Conservation (phyloP, 2,113 vertebrate genomes). For the Brachionichthys hirsutus region DNA sequence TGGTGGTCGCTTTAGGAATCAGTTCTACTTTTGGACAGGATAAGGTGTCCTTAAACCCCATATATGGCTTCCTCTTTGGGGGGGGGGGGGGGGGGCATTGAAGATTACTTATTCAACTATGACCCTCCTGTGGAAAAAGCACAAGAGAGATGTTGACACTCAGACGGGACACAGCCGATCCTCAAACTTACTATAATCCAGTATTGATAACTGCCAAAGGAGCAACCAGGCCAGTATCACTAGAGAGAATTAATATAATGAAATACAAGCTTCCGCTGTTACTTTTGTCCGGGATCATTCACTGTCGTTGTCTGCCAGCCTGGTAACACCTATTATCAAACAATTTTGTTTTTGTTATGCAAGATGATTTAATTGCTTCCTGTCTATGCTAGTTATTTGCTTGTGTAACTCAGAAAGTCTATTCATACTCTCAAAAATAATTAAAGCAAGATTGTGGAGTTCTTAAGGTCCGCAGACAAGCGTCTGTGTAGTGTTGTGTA, state of each 20-base stretch:
- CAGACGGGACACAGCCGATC: slow-evolving; percentile 44
- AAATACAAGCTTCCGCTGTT: slow-evolving; percentile 11
- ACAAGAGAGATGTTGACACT: slow-evolving; percentile 70
- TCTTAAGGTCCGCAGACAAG: neutral
- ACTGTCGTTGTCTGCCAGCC: slow-evolving; percentile 22
- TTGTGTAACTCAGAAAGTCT: slow-evolving; percentile 42
- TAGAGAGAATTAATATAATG: slow-evolving; percentile 14
- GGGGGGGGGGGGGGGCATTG: too few species aligned
- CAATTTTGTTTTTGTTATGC: slow-evolving; percentile 31
- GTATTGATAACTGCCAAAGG: slow-evolving; percentile 10
- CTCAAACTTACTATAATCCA: slow-evolving; percentile 13
- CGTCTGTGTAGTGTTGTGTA: too few species aligned
- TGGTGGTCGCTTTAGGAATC: slow-evolving; percentile 7
- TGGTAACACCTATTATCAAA: slow-evolving; percentile 40
- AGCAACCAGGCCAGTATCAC: slow-evolving; percentile 12
- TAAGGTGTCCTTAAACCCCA: slow-evolving; percentile 4
- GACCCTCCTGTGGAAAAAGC: slow-evolving; percentile 55
- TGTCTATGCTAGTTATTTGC: slow-evolving; percentile 34
- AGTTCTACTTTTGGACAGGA: slow-evolving; percentile 23
- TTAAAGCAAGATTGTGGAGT: slow-evolving; percentile 46
- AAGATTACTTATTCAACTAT: slow-evolving; percentile 42
- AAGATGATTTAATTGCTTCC: slow-evolving; percentile 36
- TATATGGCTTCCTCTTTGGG: neutral
- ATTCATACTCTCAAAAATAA: slow-evolving; percentile 37
- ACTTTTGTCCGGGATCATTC: slow-evolving; percentile 15